Conservation (phyloP, 1,140 invertebrate genomes). For the Bombyx mori region ASM3026992v2 NC_085124.1:8994501-8995000, state of each 20-base stretch:
- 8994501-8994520: neutral
- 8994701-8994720: constrained; percentile 9
- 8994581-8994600: neutral
- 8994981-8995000: constrained; percentile 49
- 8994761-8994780: constrained; percentile 45
- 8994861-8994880: constrained; percentile 57
- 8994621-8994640: neutral
- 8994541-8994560: too few relatives aligned
- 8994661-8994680: constrained; percentile 20
- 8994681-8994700: constrained; percentile 26
- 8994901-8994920: constrained; percentile 48
- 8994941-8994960: constrained; percentile 55
- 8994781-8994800: constrained; percentile 52
- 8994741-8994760: constrained; percentile 40
- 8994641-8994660: constrained; percentile 2
- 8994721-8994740: constrained; percentile 8
- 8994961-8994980: constrained; percentile 65
- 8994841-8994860: constrained; percentile 67
- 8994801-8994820: constrained; percentile 48
- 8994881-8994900: constrained; percentile 62
- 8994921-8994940: constrained; percentile 46
- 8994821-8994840: constrained; percentile 60
- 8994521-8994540: too few relatives aligned
- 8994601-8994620: neutral
- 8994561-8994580: too few relatives aligned